phyloP scores from a whole-genome alignment of 2,888 invertebrate species.

The Noctua janthina region DNA sequence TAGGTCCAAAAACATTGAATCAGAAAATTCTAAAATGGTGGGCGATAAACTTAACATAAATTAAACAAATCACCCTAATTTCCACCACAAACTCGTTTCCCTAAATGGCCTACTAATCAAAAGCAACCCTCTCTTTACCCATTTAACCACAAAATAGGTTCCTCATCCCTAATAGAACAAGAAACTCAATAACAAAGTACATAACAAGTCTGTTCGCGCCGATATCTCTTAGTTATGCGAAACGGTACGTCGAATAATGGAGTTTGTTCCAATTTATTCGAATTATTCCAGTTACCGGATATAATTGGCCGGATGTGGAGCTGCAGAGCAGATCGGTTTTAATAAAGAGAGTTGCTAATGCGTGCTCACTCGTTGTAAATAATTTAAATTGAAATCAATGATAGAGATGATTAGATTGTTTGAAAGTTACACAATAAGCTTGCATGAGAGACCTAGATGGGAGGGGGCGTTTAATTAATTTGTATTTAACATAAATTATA shows the following conservation, averaged over 20 bases:
- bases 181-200: conserved; percentile 51
- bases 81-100: conserved; percentile 25
- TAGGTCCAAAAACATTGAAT: background rate
- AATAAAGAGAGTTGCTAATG: conserved; percentile 49
- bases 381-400: conserved; percentile 54
- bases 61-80: conserved; percentile 35
- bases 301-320: conserved; percentile 53
- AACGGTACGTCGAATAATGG: conserved; percentile 47
- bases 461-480: background rate
- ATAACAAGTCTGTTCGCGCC: conserved; percentile 39
- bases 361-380: conserved; percentile 37
- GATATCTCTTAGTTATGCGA: conserved; percentile 59
- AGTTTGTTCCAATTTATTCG: conserved; percentile 49
- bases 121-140: conserved; percentile 47
- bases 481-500: background rate
- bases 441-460: no score
- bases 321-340: conserved; percentile 48
- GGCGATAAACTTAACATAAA: conserved; percentile 10
- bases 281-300: conserved; percentile 45
- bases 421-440: conserved; percentile 11
- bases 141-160: conserved; percentile 40
- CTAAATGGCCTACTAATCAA: conserved; percentile 39
- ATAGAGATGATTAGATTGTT: conserved; percentile 36
- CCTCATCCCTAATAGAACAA: conserved; percentile 27
- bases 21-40: background rate